Conservation (phyloP, 1,140 invertebrate species). For the Monomorium pharaonis region DNA sequence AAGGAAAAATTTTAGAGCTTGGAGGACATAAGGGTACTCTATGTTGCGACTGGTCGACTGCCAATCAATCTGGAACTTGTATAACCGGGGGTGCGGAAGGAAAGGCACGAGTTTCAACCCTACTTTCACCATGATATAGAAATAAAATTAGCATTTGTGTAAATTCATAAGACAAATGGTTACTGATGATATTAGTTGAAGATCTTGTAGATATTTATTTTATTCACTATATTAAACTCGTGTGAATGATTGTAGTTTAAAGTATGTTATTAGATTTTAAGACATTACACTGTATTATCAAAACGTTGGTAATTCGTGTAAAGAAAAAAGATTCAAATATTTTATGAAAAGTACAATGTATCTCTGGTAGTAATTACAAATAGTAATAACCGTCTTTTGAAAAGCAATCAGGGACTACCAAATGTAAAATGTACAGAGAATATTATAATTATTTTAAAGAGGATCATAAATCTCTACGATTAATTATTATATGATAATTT, state of each 20-base stretch:
- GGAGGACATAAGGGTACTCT: constrained; percentile 86
- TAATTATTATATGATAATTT: constrained; percentile 45
- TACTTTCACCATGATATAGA: constrained; percentile 85
- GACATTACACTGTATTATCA: constrained; percentile 6
- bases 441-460: constrained; percentile 56
- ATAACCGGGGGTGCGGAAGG: constrained; percentile 88
- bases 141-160: constrained; percentile 82
- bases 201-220: constrained; percentile 68
- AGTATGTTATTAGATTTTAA: neutral
- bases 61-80: constrained; percentile 88
- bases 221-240: constrained; percentile 15
- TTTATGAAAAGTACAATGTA: constrained; percentile 69
- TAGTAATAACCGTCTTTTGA: constrained; percentile 30
- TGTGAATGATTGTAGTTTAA: neutral
- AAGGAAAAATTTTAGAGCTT: constrained; percentile 85
- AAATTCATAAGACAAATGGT: constrained; percentile 78
- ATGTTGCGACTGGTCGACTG: constrained; percentile 89
- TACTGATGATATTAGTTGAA: constrained; percentile 54
- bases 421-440: constrained; percentile 60
- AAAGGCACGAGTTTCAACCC: constrained; percentile 87
- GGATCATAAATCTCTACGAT: constrained; percentile 22
- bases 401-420: constrained; percentile 65
- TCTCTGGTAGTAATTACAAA: constrained; percentile 47
- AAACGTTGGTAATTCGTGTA: constrained; percentile 22
- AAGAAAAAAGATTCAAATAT: constrained; percentile 55